Percentiles rank a stretch among this genome's conserved stretches.
phyloP scores from a whole-genome alignment of 2,113 vertebrate genomes.

The Perccottus glenii region DNA sequence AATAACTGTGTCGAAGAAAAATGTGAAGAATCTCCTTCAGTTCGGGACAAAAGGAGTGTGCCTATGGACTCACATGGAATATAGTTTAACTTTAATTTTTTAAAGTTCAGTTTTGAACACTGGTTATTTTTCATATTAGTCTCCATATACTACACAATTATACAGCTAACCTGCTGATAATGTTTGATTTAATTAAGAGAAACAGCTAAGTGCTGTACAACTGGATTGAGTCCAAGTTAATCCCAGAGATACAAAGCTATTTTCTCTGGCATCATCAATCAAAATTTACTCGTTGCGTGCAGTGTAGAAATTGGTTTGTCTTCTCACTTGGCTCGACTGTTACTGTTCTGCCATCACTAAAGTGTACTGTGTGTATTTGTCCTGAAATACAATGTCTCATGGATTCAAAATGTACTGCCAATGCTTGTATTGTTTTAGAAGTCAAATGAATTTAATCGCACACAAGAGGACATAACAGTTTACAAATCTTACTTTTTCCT shows the following conservation, averaged over 20 bases:
- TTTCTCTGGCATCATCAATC: slow-evolving; percentile 44
- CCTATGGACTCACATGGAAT: too few species aligned
- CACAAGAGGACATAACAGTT: too few species aligned
- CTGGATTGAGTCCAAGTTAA: slow-evolving; percentile 26
- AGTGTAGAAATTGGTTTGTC: slow-evolving; percentile 26
- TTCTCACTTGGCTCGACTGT: slow-evolving; percentile 10
- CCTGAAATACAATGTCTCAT: too few species aligned
- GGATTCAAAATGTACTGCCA: too few species aligned
- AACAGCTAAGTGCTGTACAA: slow-evolving; percentile 23
- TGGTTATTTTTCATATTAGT: not conserved
- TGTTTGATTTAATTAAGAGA: slow-evolving; percentile 30
- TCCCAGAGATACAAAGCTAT: slow-evolving; percentile 39
- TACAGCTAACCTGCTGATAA: slow-evolving; percentile 13
- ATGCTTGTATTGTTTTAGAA: too few species aligned
- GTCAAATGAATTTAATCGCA: too few species aligned
- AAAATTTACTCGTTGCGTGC: slow-evolving; percentile 34
- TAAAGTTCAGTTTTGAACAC: too few species aligned
- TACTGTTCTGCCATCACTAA: slow-evolving; percentile 9
- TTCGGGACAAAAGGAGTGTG: not conserved
- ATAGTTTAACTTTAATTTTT: too few species aligned
- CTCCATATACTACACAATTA: not conserved
- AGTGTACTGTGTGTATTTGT: slow-evolving; percentile 13
- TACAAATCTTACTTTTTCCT: too few species aligned
- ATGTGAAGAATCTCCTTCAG: not conserved
- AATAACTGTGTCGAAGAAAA: not conserved